Evolutionary conservation across 2,888 invertebrate species (phyloP), one percentile per base, ranked within the genome.

Genomic region (Mythimna loreyi): DNA sequence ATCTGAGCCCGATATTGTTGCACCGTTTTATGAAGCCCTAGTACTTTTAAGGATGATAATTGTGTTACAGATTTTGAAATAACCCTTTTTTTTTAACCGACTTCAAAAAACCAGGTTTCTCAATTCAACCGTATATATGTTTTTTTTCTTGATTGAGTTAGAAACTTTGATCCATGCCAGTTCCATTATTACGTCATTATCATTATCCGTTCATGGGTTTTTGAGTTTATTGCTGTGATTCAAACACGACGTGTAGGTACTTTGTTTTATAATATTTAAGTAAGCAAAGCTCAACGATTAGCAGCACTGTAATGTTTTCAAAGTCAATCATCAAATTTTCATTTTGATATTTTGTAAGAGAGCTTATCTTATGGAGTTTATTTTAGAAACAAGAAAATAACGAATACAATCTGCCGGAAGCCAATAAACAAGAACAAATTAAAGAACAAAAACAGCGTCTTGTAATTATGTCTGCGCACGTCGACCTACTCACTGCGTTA

Each of bases 391-490:
- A 40, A 45, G 43, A n/a, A 13, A 13, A 5, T 30, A 28, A 13
- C 16, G 2, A 19, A 28, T 52, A 52, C 13, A 9, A 21, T 21
- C 11, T 56, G 2, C 21, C 21, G 1, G 11, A 25, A 43, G n/a
- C 6, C 49, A 47, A 47, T 40, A 25, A 52, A 47, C 21, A 49
- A 71, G 45, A 64, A 47, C 7, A 40, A 9, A 47, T 45, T 64
- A 55, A 63, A 63, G 23, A 65, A 36, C 49, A 70, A 63, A 72
- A 56, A 57, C n/a, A 52, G 50, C 16, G 43, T 65, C 16, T 50
- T 19, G 57, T 80, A 70, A 81, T 66, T 50, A 80, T 57, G 49
- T 58, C 47, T 64, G 47, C 47, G 56, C 43, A 47, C 49, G 30
- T 23, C 19, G 16, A 19, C n/a, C 30, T 53, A n/a, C 53, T n/a